Base-by-base conservation (phyloP, 2,888 invertebrate genomes). In the Marronus borbonicus region DNA sequence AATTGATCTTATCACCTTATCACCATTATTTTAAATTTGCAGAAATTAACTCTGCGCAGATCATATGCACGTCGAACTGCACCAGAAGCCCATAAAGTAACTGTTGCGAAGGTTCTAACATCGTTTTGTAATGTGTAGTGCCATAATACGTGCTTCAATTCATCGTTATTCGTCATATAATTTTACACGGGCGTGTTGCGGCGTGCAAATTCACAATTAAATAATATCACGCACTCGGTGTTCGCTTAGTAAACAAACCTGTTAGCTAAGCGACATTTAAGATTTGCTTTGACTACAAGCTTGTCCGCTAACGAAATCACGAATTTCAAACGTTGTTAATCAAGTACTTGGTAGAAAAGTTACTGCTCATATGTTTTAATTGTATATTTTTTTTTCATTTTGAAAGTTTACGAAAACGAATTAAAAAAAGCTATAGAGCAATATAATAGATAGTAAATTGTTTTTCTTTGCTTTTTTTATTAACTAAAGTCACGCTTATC, bases 141-240 rank as follows among this genome's bases (percentile, higher is more conserved):
- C 60, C 60, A 74, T 39, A 74, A 74, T 44, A 60, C 60, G 60
- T 62, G 72, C 72, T 60, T 74, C 7, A n/a, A 74, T 74, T 49
- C 39, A 24, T 60, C 60, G 14, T 20, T 31, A 44, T 74, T 49
- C 60, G 62, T 62, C 44, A 44, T 39, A 60, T 24, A 60, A 60
- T 44, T 39, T 36, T 36, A 24, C 58, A 49, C 28, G 44, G 44
- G 60, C 72, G 72, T 74, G 72, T 55, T 60, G 44, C 44, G 72
- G 10, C 60, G 60, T 24, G 72, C 62, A 74, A 60, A 74, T 74
- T 74, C 60, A 62, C 44, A 74, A 74, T 74, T 74, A 74, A 74
- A 74, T 74, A 74, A 62, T 74, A 60, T 44, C 72, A 74, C 72
- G 72, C 60, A 74, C 72, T 74, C 24, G 12, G 20, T 14, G 36